phyloP scores from a whole-genome alignment of 37 sponge, comb jelly and placozoan species.

The Spongia lamella region DNA sequence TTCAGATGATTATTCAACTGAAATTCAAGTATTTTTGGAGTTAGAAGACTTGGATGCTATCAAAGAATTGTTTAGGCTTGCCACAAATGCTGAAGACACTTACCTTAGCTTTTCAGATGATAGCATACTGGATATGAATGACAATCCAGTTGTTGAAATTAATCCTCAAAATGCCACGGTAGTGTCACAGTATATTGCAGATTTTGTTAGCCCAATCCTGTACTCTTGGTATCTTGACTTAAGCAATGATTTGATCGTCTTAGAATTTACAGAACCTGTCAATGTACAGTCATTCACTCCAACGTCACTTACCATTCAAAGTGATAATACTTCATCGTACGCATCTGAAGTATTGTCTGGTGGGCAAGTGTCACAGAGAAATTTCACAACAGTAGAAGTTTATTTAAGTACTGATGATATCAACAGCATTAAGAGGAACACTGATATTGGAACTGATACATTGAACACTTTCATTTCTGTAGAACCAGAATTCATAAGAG shows the following conservation, averaged over 20 bases:
- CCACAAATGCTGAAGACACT: slow-evolving; percentile 54
- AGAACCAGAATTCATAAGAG: slow-evolving; percentile 31
- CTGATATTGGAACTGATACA: slow-evolving; percentile 30
- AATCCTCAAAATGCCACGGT: slow-evolving; percentile 26
- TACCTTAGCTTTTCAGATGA: slow-evolving; percentile 40
- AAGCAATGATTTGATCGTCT: slow-evolving; percentile 32
- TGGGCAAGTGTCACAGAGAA: slow-evolving; percentile 19
- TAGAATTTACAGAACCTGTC: slow-evolving; percentile 73
- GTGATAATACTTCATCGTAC: neutral
- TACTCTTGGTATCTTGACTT: slow-evolving; percentile 45
- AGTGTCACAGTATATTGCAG: slow-evolving; percentile 46
- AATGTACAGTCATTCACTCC: slow-evolving; percentile 62
- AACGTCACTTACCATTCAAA: slow-evolving; percentile 61
- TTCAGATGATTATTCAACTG: slow-evolving; percentile 23
- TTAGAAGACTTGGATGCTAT: slow-evolving; percentile 60
- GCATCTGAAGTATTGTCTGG: slow-evolving; percentile 29
- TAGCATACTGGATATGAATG: slow-evolving; percentile 55
- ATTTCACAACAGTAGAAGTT: slow-evolving; percentile 57
- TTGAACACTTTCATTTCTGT: slow-evolving; percentile 43
- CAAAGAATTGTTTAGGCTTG: slow-evolving; percentile 54
- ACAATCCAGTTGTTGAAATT: slow-evolving; percentile 58
- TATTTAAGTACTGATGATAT: slow-evolving; percentile 48
- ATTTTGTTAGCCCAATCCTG: slow-evolving; percentile 51
- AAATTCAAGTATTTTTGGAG: slow-evolving; percentile 31
- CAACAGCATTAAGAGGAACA: slow-evolving; percentile 69